Evolutionary conservation across 92 coral and sea anemone genomes (phyloP).

Genomic region (Epizoanthus stellaris): DNA sequence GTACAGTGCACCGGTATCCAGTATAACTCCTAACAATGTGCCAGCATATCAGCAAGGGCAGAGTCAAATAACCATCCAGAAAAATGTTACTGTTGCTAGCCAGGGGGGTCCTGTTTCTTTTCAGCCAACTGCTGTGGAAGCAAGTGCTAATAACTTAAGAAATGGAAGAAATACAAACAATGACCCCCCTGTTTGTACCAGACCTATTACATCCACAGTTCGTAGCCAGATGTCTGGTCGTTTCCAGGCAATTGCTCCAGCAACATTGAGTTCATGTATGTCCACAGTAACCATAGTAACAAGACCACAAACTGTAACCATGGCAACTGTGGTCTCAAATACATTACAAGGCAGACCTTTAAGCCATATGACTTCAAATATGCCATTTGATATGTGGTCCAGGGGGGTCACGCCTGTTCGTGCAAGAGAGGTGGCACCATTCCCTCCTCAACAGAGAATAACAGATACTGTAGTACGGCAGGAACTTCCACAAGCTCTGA

Average conservation of each 20-base stretch:
- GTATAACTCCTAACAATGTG: conserved; percentile 3
- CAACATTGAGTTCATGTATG: conserved; percentile 9
- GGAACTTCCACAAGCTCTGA: conserved; percentile 1
- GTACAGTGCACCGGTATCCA: not conserved
- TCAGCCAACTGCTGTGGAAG: not conserved
- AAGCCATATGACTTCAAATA: conserved; percentile 19
- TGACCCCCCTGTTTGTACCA: conserved; percentile 3
- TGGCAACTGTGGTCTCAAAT: conserved; percentile 15
- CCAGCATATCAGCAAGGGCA: not conserved
- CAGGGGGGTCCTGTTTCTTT: not conserved
- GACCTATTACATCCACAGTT: not conserved
- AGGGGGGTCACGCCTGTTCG: conserved; percentile 5
- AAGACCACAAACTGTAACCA: conserved; percentile 31
- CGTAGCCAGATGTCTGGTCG: conserved; percentile 12
- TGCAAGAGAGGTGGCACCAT: conserved; percentile 19
- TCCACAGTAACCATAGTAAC: conserved; percentile 10
- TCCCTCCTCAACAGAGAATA: conserved; percentile 9
- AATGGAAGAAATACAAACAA: conserved; percentile 8
- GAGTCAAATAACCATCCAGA: not conserved
- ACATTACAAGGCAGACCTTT: conserved; percentile 28
- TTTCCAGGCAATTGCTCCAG: conserved; percentile 43
- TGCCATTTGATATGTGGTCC: conserved; percentile 27
- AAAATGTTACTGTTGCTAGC: not conserved
- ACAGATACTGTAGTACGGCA: not conserved
- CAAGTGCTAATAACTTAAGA: not conserved